Evolutionary conservation across 2,888 invertebrate species (phyloP).

Genomic region (Ectobius pallidus): DNA sequence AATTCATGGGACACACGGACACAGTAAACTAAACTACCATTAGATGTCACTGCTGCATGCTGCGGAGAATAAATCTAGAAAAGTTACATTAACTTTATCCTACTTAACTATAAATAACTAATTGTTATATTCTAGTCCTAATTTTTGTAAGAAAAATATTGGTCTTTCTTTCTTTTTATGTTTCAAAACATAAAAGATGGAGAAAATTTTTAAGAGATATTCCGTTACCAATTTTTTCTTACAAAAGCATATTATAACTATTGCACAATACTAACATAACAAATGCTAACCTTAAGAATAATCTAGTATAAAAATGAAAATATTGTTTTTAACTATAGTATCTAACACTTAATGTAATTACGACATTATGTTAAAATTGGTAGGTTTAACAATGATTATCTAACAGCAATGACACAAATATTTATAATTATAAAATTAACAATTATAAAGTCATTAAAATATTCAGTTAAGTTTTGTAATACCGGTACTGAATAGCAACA

Average conservation of each 20-base stretch:
- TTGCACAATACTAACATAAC: too few relatives aligned
- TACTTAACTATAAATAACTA: background rate
- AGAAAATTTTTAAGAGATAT: too few relatives aligned
- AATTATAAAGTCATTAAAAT: too few relatives aligned
- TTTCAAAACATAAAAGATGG: too few relatives aligned
- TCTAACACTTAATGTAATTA: background rate
- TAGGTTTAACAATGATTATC: constrained; percentile 12
- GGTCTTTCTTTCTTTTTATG: background rate
- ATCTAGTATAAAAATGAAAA: background rate
- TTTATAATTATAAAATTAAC: too few relatives aligned
- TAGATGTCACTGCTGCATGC: constrained; percentile 16
- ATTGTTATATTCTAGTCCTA: constrained; percentile 33
- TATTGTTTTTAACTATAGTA: background rate
- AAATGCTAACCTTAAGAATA: too few relatives aligned
- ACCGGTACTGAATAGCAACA: too few relatives aligned
- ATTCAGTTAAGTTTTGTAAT: too few relatives aligned
- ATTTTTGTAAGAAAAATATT: constrained; percentile 8
- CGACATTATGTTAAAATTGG: background rate
- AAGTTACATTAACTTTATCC: background rate
- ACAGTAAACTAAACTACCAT: constrained; percentile 19
- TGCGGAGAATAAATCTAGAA: background rate
- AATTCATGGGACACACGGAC: constrained; percentile 14
- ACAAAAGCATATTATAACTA: too few relatives aligned
- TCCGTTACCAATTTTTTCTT: too few relatives aligned
- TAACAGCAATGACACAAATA: background rate